Evolutionary conservation across 2,888 invertebrate species (phyloP), one percentile per base, ranked within the genome.

Genomic region (Caenorhabditis afra): DNA sequence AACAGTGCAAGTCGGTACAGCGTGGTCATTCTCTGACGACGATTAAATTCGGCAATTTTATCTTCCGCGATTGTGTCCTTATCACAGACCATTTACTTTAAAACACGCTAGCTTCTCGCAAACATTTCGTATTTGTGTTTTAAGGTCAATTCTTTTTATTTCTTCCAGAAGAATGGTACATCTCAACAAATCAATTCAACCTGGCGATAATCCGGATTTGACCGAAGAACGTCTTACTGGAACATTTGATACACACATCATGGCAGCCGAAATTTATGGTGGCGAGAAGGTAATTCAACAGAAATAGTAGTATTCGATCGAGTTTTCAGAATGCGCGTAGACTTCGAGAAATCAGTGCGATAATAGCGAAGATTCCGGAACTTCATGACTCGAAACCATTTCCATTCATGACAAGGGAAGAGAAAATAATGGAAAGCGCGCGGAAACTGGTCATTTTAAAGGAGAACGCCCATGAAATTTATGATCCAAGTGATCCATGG

Each of bases 371-470:
- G 16, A 57, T 65, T 12, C 84, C 84, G 14, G 82, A 81, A n/a
- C 81, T 90, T 11, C 81, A 87, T 37, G 88, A 88, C 35, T 85
- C 85, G 1, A 77, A 66, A 49, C 85, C 86, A 22, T 82, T 85
- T 65, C 81, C 86, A 57, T 90, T 90, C 61, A 82, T 90, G 74
- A 86, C 85, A 0, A 75, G 91, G 3, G 88, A 89, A 14, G 90
- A 91, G 81, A 87, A 88, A 59, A 90, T 79, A 12, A 35, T 65
- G n/a, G 80, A 80, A 20, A 52, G 41, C n/a, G 66, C 75, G 0
- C 16, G 76, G 1, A 80, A 80, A 45, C 18, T 80, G 53, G 65
- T 59, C 2, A 16, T 73, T 52, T 10, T 79, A 10, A 70, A 65
- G 0, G 23, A 61, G n/a, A 59, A 58, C 11, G 53, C 81, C 55